Conservation (phyloP, 1,140 invertebrate species). For the Drosophila kurseongensis region DNA sequence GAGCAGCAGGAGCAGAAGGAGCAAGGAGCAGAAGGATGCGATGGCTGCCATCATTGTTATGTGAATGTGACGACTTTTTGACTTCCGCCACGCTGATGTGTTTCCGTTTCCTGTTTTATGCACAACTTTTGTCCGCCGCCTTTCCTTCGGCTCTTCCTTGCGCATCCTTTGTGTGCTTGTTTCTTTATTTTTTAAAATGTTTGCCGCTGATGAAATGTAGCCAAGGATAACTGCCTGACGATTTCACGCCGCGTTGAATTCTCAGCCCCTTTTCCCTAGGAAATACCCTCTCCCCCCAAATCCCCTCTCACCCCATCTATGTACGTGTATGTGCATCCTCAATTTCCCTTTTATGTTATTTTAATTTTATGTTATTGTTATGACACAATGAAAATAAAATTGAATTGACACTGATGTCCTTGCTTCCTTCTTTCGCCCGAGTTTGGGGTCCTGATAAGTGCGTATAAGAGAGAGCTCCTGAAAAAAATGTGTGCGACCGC, state of each 20-base stretch:
- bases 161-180: conserved; percentile 22
- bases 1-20: not conserved
- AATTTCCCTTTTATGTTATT: conserved; percentile 85
- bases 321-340: conserved; percentile 62
- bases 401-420: conserved; percentile 83
- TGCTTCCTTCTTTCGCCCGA: conserved; percentile 29
- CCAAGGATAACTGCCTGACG: conserved; percentile 66
- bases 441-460: conserved; percentile 39
- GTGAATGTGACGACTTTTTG: conserved; percentile 84
- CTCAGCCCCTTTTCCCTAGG: conserved; percentile 4
- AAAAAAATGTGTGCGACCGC: conserved; percentile 33
- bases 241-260: conserved; percentile 83
- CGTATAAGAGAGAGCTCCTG: conserved; percentile 13
- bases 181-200: conserved; percentile 46
- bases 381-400: conserved; percentile 85
- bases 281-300: conserved; percentile 1
- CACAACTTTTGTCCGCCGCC: conserved; percentile 59
- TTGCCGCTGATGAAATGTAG: conserved; percentile 68
- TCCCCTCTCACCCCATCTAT: not conserved
- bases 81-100: conserved; percentile 84
- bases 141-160: conserved; percentile 30
- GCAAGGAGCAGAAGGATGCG: conserved; percentile 26
- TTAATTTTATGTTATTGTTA: conserved; percentile 85
- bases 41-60: conserved; percentile 80
- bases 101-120: conserved; percentile 84